Conservation (phyloP, 64 coral and sea anemone genomes). For the Catalaphyllia jardinei region DNA sequence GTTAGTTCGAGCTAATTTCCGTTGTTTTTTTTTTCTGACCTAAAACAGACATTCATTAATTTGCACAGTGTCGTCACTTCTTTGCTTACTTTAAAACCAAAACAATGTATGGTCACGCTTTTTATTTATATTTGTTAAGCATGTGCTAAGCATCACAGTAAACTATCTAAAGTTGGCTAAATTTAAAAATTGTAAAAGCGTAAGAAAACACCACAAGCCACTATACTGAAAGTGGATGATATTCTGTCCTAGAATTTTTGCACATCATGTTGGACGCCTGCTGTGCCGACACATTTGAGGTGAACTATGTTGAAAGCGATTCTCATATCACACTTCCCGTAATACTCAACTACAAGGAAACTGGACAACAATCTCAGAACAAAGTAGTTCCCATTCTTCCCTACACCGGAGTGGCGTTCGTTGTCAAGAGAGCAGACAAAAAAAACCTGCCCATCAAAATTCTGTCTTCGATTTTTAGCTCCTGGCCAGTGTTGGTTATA, state of each 20-base stretch:
- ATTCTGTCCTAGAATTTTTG: not conserved
- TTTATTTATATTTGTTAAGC: no score
- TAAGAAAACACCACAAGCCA: not conserved
- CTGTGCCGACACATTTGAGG: not conserved
- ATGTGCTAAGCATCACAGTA: no score
- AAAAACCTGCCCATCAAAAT: conserved; percentile 24
- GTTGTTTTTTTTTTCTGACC: no score
- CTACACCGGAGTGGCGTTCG: conserved; percentile 50
- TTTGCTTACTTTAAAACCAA: no score
- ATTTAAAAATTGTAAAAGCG: no score
- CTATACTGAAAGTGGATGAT: not conserved
- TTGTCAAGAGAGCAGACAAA: conserved; percentile 27
- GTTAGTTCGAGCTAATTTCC: no score
- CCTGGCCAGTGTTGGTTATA: conserved; percentile 47
- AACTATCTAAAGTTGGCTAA: no score
- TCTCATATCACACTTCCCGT: conserved; percentile 26
- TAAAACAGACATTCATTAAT: no score
- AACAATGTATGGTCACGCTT: no score
- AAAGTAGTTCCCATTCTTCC: conserved; percentile 62
- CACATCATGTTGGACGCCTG: not conserved
- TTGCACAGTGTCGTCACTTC: no score
- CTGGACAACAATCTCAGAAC: conserved; percentile 31
- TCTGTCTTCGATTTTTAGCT: conserved; percentile 26
- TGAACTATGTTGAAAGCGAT: not conserved
- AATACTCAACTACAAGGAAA: conserved; percentile 48